Evolutionary conservation across 1,140 invertebrate species (phyloP).

Genomic region (Anastatus disparis): DNA sequence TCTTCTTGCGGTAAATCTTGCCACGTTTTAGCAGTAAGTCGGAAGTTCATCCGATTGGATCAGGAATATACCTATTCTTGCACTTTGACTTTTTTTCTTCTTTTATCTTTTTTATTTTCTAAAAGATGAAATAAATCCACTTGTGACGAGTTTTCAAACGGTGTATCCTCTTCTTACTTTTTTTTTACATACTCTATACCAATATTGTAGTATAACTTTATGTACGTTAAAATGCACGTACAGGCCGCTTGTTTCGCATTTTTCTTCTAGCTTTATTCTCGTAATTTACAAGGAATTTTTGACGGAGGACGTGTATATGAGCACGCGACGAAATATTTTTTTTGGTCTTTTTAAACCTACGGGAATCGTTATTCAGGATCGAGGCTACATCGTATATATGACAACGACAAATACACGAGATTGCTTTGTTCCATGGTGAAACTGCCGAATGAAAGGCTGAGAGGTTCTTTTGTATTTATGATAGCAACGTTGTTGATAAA

Average conservation of each 20-base stretch:
- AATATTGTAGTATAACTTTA: too few relatives aligned
- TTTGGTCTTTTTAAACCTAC: background rate
- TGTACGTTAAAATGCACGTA: slow-evolving; percentile 25
- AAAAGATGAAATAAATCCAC: slow-evolving; percentile 62
- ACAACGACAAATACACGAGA: slow-evolving; percentile 27
- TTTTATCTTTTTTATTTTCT: slow-evolving; percentile 58
- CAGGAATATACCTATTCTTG: slow-evolving; percentile 59
- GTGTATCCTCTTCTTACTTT: too few relatives aligned
- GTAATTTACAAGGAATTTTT: slow-evolving; percentile 6
- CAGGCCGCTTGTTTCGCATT: slow-evolving; percentile 33
- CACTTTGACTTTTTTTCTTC: slow-evolving; percentile 45
- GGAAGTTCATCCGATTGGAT: slow-evolving; percentile 63
- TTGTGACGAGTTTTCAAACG: slow-evolving; percentile 62
- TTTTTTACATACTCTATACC: too few relatives aligned
- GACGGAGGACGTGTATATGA: background rate
- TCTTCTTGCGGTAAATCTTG: slow-evolving; percentile 66
- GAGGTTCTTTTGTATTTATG: background rate
- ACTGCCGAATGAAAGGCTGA: background rate
- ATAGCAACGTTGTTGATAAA: background rate
- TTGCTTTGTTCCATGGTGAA: slow-evolving; percentile 45
- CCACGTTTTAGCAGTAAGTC: slow-evolving; percentile 68
- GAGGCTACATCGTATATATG: background rate
- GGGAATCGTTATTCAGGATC: slow-evolving; percentile 23
- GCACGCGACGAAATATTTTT: too few relatives aligned
- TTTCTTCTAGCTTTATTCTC: background rate